Percentiles rank a stretch among this genome's conserved stretches.
Evolutionary conservation across 2,797 vertebrate species (phyloP).

Genomic region (Eidolon dupreanum): DNA sequence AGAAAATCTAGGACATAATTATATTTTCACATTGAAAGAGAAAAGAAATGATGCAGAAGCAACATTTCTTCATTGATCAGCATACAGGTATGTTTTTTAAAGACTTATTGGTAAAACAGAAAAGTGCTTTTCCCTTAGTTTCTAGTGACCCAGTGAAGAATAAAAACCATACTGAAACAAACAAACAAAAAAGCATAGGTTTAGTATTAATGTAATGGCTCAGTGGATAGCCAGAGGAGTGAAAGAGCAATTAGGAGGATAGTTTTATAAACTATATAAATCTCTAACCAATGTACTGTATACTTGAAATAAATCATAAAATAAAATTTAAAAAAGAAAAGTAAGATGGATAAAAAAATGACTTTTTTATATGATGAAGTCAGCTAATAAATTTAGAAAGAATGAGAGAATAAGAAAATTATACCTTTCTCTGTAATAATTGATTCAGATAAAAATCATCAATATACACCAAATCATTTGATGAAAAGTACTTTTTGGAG

Average conservation of each 20-base stretch:
- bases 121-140: neutral
- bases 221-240: no score
- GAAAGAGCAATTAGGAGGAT: no score
- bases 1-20: neutral
- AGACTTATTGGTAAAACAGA: neutral
- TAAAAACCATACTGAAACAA: neutral
- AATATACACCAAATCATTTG: neutral
- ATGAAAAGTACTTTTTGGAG: neutral
- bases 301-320: no score
- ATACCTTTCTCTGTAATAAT: neutral
- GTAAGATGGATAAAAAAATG: no score
- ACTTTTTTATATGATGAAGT: neutral
- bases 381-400: neutral
- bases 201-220: no score
- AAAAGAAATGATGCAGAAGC: neutral
- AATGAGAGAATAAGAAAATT: neutral
- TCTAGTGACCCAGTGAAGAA: neutral
- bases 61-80: neutral
- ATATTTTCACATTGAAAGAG: neutral
- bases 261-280: no score
- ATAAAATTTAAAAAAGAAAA: no score
- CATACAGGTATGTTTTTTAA: neutral
- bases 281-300: no score
- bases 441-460: neutral
- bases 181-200: neutral